Conservation (phyloP, 2,888 invertebrate species). For the Eilema depressum region DNA sequence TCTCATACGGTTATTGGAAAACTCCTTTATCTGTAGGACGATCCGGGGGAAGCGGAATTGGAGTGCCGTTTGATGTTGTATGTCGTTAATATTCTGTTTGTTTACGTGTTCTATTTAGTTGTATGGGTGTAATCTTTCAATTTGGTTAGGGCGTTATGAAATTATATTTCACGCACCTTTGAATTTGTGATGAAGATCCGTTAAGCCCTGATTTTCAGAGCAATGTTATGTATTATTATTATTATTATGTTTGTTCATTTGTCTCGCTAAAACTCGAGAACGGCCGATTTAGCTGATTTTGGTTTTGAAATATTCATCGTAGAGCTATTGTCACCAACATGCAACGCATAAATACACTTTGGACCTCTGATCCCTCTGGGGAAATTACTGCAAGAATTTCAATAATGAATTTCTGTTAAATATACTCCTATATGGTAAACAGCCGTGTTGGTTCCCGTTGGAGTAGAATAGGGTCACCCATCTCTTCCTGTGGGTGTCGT, state of each 20-base stretch:
- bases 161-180: slow-evolving; percentile 7
- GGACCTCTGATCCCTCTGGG: too few species aligned
- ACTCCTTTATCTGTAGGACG: slow-evolving; percentile 35
- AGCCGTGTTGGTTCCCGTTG: too few species aligned
- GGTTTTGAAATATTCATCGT: too few species aligned
- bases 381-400: too few species aligned
- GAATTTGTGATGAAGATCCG: neutral
- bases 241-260: too few species aligned
- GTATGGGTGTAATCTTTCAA: neutral
- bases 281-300: too few species aligned
- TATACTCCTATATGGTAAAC: too few species aligned
- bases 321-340: too few species aligned
- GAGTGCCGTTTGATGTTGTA: slow-evolving; percentile 8
- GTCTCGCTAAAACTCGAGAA: too few species aligned
- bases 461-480: too few species aligned
- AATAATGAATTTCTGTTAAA: neutral
- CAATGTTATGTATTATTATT: neutral
- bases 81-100: slow-evolving; percentile 1
- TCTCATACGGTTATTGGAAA: slow-evolving; percentile 46
- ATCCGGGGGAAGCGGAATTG: neutral
- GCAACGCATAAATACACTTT: too few species aligned
- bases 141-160: neutral
- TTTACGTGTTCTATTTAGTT: neutral
- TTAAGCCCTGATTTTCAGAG: neutral
- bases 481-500: too few species aligned